phyloP scores from a whole-genome alignment of 2,113 vertebrate genomes.

The Rhynchomys soricoides region DNA sequence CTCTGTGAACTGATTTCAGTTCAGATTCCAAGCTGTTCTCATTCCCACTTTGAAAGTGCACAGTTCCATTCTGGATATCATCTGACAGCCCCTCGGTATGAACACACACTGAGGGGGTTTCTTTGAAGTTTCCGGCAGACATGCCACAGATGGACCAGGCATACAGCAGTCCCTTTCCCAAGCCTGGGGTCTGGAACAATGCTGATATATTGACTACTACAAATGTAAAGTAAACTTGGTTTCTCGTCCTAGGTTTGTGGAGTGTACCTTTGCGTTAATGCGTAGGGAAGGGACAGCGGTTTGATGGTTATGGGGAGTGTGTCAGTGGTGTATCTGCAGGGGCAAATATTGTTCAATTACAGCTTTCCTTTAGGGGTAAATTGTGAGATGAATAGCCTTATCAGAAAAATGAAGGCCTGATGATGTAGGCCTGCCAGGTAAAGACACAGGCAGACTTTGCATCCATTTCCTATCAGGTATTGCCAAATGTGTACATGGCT shows the following conservation, averaged over 20 bases:
- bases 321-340: slow-evolving; percentile 44
- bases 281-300: slow-evolving; percentile 60
- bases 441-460: slow-evolving; percentile 38
- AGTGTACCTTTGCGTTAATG: slow-evolving; percentile 61
- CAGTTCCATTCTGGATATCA: background rate
- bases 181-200: slow-evolving; percentile 33
- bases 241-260: slow-evolving; percentile 71
- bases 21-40: slow-evolving; percentile 27
- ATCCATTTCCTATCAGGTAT: slow-evolving; percentile 40
- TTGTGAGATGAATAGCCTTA: slow-evolving; percentile 32
- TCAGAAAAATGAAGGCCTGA: slow-evolving; percentile 40
- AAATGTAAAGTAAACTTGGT: slow-evolving; percentile 66
- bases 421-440: slow-evolving; percentile 44
- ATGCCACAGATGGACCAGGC: background rate
- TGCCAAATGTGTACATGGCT: slow-evolving; percentile 70
- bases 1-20: background rate
- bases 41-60: background rate
- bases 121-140: background rate
- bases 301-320: slow-evolving; percentile 52
- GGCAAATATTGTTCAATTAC: slow-evolving; percentile 49
- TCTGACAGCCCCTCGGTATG: background rate
- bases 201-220: slow-evolving; percentile 48
- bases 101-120: background rate
- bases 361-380: slow-evolving; percentile 64
- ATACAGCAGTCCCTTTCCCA: background rate